These are phyloP conservation scores for Cromileptes altivelis DNA, from an alignment of 2,113 vertebrate genomes.

Conservation along the genomic window DNA sequence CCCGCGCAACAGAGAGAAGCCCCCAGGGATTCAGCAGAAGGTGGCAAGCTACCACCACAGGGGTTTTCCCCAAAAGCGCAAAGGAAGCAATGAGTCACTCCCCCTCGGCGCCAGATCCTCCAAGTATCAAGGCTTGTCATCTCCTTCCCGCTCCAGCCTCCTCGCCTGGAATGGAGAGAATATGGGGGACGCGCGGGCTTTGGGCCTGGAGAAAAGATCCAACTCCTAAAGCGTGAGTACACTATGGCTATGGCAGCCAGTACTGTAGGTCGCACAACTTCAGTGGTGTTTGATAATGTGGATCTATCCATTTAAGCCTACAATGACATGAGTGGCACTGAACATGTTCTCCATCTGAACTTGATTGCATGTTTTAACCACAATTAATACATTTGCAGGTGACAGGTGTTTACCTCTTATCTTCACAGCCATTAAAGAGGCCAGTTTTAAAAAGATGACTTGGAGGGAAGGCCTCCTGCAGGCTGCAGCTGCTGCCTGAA, in stretches of 20 bases:
- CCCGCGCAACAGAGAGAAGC: constrained; percentile 62
- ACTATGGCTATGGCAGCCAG: background rate
- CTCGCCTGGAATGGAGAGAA: constrained; percentile 66
- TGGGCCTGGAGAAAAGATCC: constrained; percentile 84
- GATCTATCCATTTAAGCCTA: background rate
- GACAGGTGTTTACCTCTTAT: constrained; percentile 38
- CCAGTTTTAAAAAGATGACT: constrained; percentile 64
- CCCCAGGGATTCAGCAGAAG: constrained; percentile 70
- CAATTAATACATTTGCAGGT: constrained; percentile 16
- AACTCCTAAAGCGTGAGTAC: constrained; percentile 83
- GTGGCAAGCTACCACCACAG: constrained; percentile 76
- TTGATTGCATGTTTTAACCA: background rate
- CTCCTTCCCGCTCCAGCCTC: constrained; percentile 63
- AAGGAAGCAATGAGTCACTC: constrained; percentile 78
- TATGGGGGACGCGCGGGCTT: constrained; percentile 72
- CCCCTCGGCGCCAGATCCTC: constrained; percentile 52
- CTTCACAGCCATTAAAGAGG: constrained; percentile 69
- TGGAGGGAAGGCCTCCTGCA: constrained; percentile 52
- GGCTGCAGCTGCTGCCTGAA: constrained; percentile 54
- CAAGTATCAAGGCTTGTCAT: constrained; percentile 78
- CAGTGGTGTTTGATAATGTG: constrained; percentile 2
- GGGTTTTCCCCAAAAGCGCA: constrained; percentile 85
- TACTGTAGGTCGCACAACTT: background rate
- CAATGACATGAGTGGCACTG: background rate
- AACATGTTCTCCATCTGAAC: background rate